Evolutionary conservation across 1,140 invertebrate genomes (phyloP), one percentile per base, ranked within the genome.

Genomic region (Cardiocondyla obscurior): DNA sequence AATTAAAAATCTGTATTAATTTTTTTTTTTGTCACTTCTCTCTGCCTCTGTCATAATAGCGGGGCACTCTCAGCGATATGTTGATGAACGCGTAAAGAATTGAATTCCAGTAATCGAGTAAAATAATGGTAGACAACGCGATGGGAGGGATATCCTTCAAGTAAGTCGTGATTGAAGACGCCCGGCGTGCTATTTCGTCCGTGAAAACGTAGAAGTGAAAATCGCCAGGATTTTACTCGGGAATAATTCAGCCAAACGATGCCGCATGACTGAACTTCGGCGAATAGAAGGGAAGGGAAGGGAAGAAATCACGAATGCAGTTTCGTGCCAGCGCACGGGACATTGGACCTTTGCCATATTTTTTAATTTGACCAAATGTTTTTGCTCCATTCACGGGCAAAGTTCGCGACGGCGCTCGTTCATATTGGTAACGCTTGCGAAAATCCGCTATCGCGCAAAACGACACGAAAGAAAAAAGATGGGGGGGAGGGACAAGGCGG

Each of bases 341-440:
- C 81, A 36, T 72, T 88, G 87, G 87, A 85, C 12, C 73, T 22
- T 19, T 88, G 87, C 87, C 87, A 88, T 69, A 79, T 88, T 88
- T 88, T 88, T 88, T 88, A 88, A 88, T 88, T 82, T 88, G 81
- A 73, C 83, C 33, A 55, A 88, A 83, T 88, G 79, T 88, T 85
- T 85, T 88, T 79, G 83, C 28, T 12, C 69, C 74, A 83, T 88
- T 88, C 73, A 42, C 33, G 58, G 2, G 16, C 74, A 16, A 69
- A 77, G 58, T 81, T 82, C 74, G 33, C 69, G 53, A 53, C 64
- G 60, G 44, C 22, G 64, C 44, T 51, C 33, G 51, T 70, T 51
- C 73, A 49, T 81, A 74, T 88, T 19, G 49, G 76, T 81, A 69
- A 42, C 74, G 76, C 62, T 81, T 49, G 49, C 46, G 62, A 42